Evolutionary conservation across 1,140 invertebrate genomes (phyloP).

Genomic region (Drosophila rhopaloa): DNA sequence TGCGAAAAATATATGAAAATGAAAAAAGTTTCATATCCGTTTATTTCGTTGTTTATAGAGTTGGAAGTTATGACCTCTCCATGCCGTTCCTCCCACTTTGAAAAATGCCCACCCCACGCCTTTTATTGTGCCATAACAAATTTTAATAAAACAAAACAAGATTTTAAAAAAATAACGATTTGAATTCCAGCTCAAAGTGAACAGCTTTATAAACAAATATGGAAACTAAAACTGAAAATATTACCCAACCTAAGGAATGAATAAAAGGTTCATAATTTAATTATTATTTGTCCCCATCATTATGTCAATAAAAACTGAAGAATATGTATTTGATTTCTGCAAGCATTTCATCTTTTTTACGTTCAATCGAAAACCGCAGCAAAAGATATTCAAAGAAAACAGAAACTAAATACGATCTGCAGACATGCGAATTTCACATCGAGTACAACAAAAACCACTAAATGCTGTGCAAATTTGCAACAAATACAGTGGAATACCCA

Average conservation of each 20-base stretch:
- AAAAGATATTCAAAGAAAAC: constrained; percentile 29
- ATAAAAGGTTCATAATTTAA: too few relatives aligned
- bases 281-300: too few relatives aligned
- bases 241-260: too few relatives aligned
- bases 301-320: constrained; percentile 8
- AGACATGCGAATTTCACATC: constrained; percentile 28
- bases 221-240: too few relatives aligned
- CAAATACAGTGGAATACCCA: constrained; percentile 7
- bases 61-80: constrained; percentile 4
- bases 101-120: constrained; percentile 7
- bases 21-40: constrained; percentile 44
- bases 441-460: constrained; percentile 19
- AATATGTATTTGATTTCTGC: constrained; percentile 37
- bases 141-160: constrained; percentile 22
- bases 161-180: constrained; percentile 13
- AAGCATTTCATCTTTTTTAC: constrained; percentile 5
- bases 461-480: constrained; percentile 22
- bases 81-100: background rate
- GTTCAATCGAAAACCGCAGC: constrained; percentile 18
- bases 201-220: background rate
- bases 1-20: constrained; percentile 9
- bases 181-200: constrained; percentile 1
- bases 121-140: constrained; percentile 47
- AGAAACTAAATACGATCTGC: constrained; percentile 27
- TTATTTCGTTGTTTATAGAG: constrained; percentile 39